Evolutionary conservation across 2,797 vertebrate species (phyloP).

Genomic region (Gymnoscopelus braueri): DNA sequence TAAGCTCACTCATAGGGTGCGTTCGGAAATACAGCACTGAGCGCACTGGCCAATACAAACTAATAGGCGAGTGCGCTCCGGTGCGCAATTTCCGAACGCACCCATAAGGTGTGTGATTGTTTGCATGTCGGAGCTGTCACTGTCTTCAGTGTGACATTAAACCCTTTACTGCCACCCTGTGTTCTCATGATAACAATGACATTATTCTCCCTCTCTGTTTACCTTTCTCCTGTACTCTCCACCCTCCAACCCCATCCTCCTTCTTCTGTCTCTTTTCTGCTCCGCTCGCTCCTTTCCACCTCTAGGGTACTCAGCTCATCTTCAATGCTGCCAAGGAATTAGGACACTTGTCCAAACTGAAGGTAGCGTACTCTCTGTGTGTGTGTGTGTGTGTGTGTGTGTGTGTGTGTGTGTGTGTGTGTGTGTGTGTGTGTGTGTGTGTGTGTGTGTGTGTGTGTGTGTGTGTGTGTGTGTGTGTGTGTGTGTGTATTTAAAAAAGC

Average conservation of each 20-base stretch:
- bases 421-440: neutral
- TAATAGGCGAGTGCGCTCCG: too few relatives aligned
- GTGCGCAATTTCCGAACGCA: too few relatives aligned
- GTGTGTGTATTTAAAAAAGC: conserved; percentile 1
- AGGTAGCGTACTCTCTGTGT: conserved; percentile 78
- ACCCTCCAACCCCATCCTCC: conserved; percentile 21
- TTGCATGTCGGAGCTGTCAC: conserved; percentile 39
- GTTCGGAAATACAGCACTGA: too few relatives aligned
- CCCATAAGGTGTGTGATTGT: conserved; percentile 6
- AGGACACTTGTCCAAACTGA: conserved; percentile 97
- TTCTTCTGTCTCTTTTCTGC: conserved; percentile 36
- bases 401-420: neutral
- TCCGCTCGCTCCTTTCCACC: conserved; percentile 5
- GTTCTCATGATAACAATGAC: conserved; percentile 43
- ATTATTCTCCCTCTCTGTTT: conserved; percentile 19
- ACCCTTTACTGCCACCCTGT: conserved; percentile 39
- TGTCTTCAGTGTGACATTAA: conserved; percentile 73
- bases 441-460: too few relatives aligned
- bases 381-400: neutral
- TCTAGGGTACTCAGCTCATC: conserved; percentile 97
- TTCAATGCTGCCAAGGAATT: conserved; percentile 98
- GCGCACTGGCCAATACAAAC: too few relatives aligned
- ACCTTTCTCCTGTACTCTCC: conserved; percentile 15
- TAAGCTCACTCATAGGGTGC: neutral
- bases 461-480: neutral